These are phyloP conservation scores for Eulemur mongoz DNA, from an alignment of 2,797 vertebrate species.

Conservation along the genomic window DNA sequence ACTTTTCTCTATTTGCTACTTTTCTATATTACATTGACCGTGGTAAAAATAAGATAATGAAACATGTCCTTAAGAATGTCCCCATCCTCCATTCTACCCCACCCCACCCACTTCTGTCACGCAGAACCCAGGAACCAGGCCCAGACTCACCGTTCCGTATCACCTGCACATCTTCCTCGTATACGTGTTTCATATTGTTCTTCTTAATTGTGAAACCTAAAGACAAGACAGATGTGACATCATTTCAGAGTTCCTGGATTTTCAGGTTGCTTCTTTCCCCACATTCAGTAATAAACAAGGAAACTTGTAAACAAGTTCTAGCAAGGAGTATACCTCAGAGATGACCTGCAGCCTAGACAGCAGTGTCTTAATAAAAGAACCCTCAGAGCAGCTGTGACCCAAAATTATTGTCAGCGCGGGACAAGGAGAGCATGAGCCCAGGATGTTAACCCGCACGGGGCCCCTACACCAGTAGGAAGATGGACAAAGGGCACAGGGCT, in stretches of 20 bases:
- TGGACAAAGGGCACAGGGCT: neutral
- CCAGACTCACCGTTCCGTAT: neutral
- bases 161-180: neutral
- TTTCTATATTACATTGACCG: neutral
- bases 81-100: neutral
- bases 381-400: neutral
- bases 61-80: neutral
- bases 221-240: neutral
- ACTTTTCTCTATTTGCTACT: neutral
- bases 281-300: neutral
- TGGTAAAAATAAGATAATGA: neutral
- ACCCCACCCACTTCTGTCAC: neutral
- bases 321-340: neutral
- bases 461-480: neutral
- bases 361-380: neutral
- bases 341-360: neutral
- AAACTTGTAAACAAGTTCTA: neutral
- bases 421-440: too few species aligned
- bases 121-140: neutral
- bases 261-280: neutral
- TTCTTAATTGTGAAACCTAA: conserved; percentile 1
- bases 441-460: too few species aligned
- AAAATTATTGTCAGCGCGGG: neutral
- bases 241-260: neutral
- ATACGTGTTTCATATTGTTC: neutral